A percentile compares a stretch with the other conserved stretches of the same genome.
Evolutionary conservation across 2,888 invertebrate genomes (phyloP).

Genomic region (Erebia ligea): DNA sequence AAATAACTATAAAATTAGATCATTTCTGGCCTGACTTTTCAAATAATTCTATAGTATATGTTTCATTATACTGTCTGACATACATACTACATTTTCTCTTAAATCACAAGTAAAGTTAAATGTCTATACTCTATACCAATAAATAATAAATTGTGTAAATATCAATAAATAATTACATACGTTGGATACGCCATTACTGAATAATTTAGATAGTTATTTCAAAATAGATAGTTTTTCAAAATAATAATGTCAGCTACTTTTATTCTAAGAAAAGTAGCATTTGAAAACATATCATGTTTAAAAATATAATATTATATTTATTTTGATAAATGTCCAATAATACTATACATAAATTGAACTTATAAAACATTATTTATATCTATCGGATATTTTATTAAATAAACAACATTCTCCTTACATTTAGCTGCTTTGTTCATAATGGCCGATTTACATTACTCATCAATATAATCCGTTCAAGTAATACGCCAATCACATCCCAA

Average conservation of each 20-base stretch:
- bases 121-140: not conserved
- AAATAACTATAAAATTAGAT: not conserved
- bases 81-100: not conserved
- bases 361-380: not conserved
- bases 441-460: not conserved
- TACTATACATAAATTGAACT: not conserved
- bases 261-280: not conserved
- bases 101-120: not conserved
- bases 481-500: not conserved
- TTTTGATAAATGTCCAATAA: not conserved
- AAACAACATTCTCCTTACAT: not conserved
- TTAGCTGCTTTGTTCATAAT: not conserved
- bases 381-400: not conserved
- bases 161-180: not conserved
- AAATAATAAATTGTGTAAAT: not conserved
- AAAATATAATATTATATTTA: not conserved
- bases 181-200: not conserved
- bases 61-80: not conserved
- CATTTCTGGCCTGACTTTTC: not conserved
- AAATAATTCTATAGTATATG: not conserved
- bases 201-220: constrained; percentile 4
- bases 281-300: constrained; percentile 9
- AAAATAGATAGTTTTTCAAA: not conserved
- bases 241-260: constrained; percentile 6
- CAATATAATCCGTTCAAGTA: not conserved